phyloP scores from a whole-genome alignment of 2,113 vertebrate species.

The Elephantulus edwardii region DNA sequence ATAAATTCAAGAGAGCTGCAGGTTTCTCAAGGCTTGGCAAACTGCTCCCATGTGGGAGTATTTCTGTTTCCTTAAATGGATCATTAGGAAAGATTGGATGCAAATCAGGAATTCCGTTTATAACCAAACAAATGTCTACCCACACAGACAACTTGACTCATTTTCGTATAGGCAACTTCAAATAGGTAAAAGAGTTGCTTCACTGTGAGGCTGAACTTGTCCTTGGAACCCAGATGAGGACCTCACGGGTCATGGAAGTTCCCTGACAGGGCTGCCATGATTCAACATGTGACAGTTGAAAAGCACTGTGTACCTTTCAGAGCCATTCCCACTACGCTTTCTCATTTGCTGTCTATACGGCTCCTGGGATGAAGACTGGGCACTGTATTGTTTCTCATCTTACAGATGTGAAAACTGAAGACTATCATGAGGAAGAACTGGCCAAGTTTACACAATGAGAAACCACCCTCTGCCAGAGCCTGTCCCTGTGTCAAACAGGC shows the following conservation, averaged over 20 bases:
- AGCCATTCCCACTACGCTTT: neutral
- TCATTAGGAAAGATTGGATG: constrained; percentile 35
- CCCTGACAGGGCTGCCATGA: neutral
- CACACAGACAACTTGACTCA: constrained; percentile 19
- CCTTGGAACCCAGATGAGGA: neutral
- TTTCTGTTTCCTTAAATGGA: constrained; percentile 63
- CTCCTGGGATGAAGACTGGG: neutral
- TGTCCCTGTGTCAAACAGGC: neutral
- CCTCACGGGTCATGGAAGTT: neutral
- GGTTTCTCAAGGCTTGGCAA: constrained; percentile 64
- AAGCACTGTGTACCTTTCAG: neutral
- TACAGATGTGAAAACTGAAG: neutral
- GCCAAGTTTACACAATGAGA: neutral
- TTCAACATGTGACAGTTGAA: neutral
- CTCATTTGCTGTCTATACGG: neutral
- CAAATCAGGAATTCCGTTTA: constrained; percentile 62
- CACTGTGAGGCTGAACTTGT: neutral
- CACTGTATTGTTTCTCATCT: neutral
- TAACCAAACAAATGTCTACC: constrained; percentile 43
- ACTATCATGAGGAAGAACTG: neutral
- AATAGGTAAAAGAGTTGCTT: constrained; percentile 10
- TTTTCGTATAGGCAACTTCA: constrained; percentile 4
- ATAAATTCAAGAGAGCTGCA: constrained; percentile 34
- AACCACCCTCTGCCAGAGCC: neutral
- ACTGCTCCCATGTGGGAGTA: constrained; percentile 26